Evolutionary conservation across 2,888 invertebrate genomes (phyloP), one percentile per base, ranked within the genome.

Genomic region (Helicoverpa assulta): DNA sequence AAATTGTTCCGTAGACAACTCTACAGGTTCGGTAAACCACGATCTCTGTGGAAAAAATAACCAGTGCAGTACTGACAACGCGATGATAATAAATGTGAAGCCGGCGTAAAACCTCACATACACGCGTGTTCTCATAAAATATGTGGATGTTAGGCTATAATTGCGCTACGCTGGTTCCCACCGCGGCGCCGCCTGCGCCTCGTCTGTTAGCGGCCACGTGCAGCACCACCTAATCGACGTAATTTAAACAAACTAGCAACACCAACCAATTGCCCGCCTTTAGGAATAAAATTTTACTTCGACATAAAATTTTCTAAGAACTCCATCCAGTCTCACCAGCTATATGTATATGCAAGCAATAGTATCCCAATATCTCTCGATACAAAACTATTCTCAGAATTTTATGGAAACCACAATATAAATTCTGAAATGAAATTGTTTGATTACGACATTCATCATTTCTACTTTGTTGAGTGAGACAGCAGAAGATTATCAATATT

Each of bases 171-270:
- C 68, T 65, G 85, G 89, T 91, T 92, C 90, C 88, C 91, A 90
- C 80, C 81, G 81, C 83, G 53, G 26, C 16, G 53, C 76, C 86
- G 91, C 89, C 94, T 94, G 94, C 81, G 80, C 81, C 88, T 85
- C 87, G 91, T 94, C 94, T 88, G 91, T 94, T 91, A 89, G 85
- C 94, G 89, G 88, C 90, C 92, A 91, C 89, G 87, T 92, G 92
- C 90, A 88, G 89, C 87, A 73, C 78, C 85, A 86, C 85, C 90
- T 89, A 92, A 90, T 90, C 87, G 90, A 89, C 86, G 87, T 93
- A 92, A 89, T 89, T 89, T 92, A 94, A 94, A 94, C 94, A 94
- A 94, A 93, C 89, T 78, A 84, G 70, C 73, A 82, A 83, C 83
- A 70, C 83, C 73, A 87, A 84, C 87, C 89, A 87, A 90, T 91